A percentile compares a stretch with the other conserved stretches of the same genome.
Conservation (phyloP, 2,113 vertebrate species). For the Fulmarus glacialis region DNA sequence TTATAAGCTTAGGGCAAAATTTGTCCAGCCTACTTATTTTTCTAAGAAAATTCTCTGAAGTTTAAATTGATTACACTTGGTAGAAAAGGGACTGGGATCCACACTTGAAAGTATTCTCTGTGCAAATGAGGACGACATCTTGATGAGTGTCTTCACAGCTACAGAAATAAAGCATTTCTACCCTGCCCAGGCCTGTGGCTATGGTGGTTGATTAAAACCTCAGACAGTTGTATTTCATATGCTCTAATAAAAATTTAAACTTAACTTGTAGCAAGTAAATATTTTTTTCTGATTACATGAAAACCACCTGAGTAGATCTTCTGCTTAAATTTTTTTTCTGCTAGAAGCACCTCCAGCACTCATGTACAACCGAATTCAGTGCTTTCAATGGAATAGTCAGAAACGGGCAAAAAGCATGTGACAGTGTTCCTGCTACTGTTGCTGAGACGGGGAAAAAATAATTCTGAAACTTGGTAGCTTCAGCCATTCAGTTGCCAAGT, state of each 20-base stretch:
- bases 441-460: background rate
- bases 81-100: background rate
- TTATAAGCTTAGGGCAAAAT: background rate
- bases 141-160: background rate
- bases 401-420: background rate
- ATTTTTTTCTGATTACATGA: background rate
- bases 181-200: background rate
- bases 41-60: background rate
- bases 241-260: background rate
- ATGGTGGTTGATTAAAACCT: background rate
- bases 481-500: background rate
- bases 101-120: background rate
- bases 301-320: background rate
- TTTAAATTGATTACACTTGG: background rate
- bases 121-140: rapidly evolving
- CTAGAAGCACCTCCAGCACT: background rate
- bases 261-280: background rate
- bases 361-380: rapidly evolving
- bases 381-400: background rate
- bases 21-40: background rate
- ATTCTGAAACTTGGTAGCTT: background rate
- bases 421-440: background rate
- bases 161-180: background rate
- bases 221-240: background rate
- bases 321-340: background rate